These are phyloP conservation scores for Lytechinus variegatus DNA, from an alignment of 35 echinoderm and acorn worm species.

Conservation along the genomic window DNA sequence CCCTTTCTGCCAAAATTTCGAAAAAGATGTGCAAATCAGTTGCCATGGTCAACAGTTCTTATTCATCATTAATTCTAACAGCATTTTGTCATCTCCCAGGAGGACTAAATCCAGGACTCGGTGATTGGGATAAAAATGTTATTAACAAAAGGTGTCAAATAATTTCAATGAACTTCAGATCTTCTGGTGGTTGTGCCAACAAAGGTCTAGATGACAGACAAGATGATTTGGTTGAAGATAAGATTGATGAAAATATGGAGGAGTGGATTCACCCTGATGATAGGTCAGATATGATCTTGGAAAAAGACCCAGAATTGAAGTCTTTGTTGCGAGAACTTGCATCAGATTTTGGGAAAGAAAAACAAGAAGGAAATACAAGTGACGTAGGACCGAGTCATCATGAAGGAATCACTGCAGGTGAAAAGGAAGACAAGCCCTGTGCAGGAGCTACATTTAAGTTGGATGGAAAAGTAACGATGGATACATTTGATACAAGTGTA, in stretches of 20 bases:
- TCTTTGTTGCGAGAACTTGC: conserved; percentile 68
- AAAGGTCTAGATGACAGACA: neutral
- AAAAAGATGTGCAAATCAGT: too few relatives aligned
- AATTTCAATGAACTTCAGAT: neutral
- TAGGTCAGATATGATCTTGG: conserved; percentile 15
- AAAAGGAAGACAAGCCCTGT: neutral
- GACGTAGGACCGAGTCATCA: too few relatives aligned
- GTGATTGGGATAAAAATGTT: neutral
- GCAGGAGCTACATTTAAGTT: neutral
- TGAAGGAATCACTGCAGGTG: neutral
- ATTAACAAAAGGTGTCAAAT: neutral
- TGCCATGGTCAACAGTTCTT: too few relatives aligned
- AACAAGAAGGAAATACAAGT: too few relatives aligned
- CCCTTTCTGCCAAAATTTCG: too few relatives aligned
- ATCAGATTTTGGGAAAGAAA: conserved; percentile 66
- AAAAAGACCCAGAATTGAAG: conserved; percentile 65
- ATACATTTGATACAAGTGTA: neutral
- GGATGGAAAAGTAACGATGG: neutral
- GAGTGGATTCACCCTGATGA: conserved; percentile 70
- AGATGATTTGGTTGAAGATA: neutral
- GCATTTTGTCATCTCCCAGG: too few relatives aligned
- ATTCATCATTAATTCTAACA: too few relatives aligned
- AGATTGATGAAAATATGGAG: neutral
- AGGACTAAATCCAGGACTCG: neutral
- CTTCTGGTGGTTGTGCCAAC: neutral